Conservation (phyloP, 2,888 invertebrate species). For the Drosophila koepferae region DNA sequence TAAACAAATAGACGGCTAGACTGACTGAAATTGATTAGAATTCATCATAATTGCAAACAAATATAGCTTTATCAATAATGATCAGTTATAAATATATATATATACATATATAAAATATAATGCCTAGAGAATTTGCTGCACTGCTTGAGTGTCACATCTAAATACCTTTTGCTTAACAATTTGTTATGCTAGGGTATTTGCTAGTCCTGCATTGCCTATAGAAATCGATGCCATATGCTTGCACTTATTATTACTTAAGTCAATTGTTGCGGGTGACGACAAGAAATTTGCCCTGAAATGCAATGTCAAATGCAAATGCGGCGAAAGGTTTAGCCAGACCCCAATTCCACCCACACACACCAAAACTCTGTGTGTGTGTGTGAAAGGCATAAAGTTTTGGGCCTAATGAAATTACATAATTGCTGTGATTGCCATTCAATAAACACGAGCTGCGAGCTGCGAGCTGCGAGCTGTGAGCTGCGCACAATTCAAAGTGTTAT, state of each 20-base stretch:
- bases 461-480: conserved; percentile 16
- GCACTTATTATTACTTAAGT: conserved; percentile 50
- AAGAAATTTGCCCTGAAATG: conserved; percentile 55
- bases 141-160: background rate
- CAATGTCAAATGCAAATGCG: conserved; percentile 58
- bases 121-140: background rate
- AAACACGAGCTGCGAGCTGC: conserved; percentile 24
- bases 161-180: background rate
- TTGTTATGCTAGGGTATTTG: background rate
- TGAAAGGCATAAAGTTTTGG: conserved; percentile 37
- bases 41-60: background rate
- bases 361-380: conserved; percentile 26
- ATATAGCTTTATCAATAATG: background rate
- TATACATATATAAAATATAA: background rate
- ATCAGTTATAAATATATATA: background rate
- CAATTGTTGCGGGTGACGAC: conserved; percentile 59
- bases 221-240: background rate
- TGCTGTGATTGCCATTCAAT: conserved; percentile 58
- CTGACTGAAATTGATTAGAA: background rate
- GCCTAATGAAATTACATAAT: conserved; percentile 65
- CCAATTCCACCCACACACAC: background rate
- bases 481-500: conserved; percentile 39
- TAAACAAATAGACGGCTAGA: background rate
- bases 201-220: background rate
- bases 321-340: conserved; percentile 3